These are phyloP conservation scores for Motacilla alba DNA, from an alignment of 2,113 vertebrate species.

Conservation along the genomic window DNA sequence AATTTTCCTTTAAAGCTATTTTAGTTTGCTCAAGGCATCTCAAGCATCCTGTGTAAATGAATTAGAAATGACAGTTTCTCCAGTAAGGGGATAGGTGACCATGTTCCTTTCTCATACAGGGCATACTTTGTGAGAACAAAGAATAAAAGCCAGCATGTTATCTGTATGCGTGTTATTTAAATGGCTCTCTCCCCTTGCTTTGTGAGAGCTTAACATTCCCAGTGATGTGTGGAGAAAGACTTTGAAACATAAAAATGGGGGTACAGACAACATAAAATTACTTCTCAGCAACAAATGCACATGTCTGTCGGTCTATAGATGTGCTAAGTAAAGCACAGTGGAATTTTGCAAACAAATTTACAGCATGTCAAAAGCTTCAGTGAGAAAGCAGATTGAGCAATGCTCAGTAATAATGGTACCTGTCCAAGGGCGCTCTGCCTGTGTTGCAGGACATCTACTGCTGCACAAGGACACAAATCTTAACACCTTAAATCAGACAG, in stretches of 20 bases:
- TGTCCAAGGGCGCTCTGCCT: background rate
- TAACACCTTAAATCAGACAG: background rate
- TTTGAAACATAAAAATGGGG: conserved; percentile 42
- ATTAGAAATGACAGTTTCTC: conserved; percentile 59
- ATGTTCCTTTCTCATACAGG: conserved; percentile 47
- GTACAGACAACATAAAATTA: conserved; percentile 67
- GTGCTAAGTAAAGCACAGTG: conserved; percentile 30
- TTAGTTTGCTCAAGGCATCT: conserved; percentile 54
- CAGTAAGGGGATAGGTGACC: conserved; percentile 50
- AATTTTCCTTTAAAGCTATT: conserved; percentile 49
- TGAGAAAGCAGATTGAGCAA: conserved; percentile 2
- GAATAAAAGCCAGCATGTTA: conserved; percentile 60
- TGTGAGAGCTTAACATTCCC: conserved; percentile 34
- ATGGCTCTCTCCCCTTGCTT: conserved; percentile 21
- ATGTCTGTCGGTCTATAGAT: conserved; percentile 15
- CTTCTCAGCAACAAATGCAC: conserved; percentile 46
- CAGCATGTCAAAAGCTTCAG: conserved; percentile 27
- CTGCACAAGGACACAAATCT: background rate
- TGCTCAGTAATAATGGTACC: background rate
- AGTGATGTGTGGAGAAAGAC: conserved; percentile 43
- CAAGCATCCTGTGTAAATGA: conserved; percentile 46
- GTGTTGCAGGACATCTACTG: background rate
- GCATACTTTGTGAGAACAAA: conserved; percentile 40
- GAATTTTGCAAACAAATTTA: conserved; percentile 59
- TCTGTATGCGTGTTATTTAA: conserved; percentile 53